Conservation (phyloP, 2,113 vertebrate species). For the Ellobius talpinus region DNA sequence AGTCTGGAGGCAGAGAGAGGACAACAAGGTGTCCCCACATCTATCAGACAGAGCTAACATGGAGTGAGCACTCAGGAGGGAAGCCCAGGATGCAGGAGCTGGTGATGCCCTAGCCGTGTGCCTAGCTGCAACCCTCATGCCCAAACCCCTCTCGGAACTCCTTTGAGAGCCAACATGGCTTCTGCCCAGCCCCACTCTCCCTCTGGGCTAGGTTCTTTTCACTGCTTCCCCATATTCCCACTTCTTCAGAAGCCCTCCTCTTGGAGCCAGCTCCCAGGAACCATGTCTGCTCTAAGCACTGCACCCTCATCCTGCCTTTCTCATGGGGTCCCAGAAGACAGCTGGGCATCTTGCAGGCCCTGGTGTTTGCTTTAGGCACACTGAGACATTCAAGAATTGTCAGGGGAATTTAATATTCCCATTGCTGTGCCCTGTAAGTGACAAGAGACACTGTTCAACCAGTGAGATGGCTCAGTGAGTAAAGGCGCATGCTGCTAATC, state of each 20-base stretch:
- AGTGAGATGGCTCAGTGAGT: background rate
- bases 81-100: slow-evolving; percentile 73
- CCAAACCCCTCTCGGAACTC: slow-evolving; percentile 64
- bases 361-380: background rate
- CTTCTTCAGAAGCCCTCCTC: background rate
- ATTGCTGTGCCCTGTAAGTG: background rate
- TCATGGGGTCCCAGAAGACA: background rate
- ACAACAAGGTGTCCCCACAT: slow-evolving; percentile 38
- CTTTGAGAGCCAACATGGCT: background rate
- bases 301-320: background rate
- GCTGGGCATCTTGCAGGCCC: background rate
- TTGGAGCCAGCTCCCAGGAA: background rate
- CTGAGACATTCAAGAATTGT: background rate
- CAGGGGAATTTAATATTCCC: background rate
- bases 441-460: background rate
- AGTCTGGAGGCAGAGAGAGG: slow-evolving; percentile 73
- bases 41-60: slow-evolving; percentile 75
- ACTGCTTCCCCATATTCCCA: background rate
- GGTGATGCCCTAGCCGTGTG: slow-evolving; percentile 48
- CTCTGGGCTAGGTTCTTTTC: background rate
- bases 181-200: background rate
- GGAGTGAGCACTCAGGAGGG: slow-evolving; percentile 69
- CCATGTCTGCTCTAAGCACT: background rate
- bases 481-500: background rate
- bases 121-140: background rate